phyloP scores from a whole-genome alignment of 1,140 invertebrate genomes.

The Leucophenga varia region DNA sequence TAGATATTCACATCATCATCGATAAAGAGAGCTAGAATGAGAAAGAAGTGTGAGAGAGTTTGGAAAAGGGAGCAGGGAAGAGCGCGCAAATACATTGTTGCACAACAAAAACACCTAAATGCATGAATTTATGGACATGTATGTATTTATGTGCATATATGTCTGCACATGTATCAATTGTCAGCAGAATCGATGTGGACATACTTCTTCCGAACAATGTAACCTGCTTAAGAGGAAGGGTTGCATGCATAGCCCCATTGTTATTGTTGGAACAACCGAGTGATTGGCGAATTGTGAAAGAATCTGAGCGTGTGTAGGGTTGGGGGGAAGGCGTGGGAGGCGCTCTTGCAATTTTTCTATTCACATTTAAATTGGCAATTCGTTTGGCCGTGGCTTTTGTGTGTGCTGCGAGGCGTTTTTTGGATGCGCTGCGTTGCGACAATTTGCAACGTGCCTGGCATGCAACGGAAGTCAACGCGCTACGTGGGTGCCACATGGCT shows the following conservation, averaged over 20 bases:
- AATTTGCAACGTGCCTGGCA: constrained; percentile 52
- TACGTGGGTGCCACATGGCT: constrained; percentile 36
- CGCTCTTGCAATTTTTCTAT: constrained; percentile 46
- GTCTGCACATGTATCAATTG: no score
- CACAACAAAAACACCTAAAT: no score
- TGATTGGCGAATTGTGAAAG: constrained; percentile 46
- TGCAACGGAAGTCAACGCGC: constrained; percentile 43
- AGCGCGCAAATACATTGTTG: no score
- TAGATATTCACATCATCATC: no score
- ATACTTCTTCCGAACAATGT: no score
- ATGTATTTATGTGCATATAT: neutral
- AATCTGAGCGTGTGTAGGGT: constrained; percentile 17
- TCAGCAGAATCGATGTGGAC: no score
- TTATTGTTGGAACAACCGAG: constrained; percentile 31
- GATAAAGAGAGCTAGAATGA: no score
- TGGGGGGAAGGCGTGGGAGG: neutral
- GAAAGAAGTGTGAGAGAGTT: no score
- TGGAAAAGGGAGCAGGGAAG: no score
- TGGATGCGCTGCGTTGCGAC: constrained; percentile 38
- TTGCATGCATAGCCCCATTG: constrained; percentile 2
- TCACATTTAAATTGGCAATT: constrained; percentile 53
- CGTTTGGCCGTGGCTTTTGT: constrained; percentile 47
- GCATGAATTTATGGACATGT: neutral
- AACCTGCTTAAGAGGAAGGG: no score
- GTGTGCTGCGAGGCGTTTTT: constrained; percentile 7